These are phyloP conservation scores for Phalloptychus januarius DNA, from an alignment of 2,797 vertebrate species.

Conservation along the genomic window DNA sequence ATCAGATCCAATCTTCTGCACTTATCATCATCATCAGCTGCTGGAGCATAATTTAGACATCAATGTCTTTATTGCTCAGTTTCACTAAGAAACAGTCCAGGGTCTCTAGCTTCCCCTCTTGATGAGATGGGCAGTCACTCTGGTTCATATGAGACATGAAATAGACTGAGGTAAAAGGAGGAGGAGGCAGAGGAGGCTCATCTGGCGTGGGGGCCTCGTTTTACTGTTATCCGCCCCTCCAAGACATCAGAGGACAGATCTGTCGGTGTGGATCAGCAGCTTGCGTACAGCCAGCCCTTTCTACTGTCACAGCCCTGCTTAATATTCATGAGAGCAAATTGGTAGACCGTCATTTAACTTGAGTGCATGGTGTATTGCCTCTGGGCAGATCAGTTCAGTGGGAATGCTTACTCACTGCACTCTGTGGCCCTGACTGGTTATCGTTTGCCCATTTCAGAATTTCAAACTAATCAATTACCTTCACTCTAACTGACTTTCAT, in stretches of 20 bases:
- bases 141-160: conserved; percentile 80
- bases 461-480: conserved; percentile 23
- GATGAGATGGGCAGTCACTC: conserved; percentile 77
- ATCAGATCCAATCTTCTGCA: conserved; percentile 69
- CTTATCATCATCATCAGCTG: conserved; percentile 66
- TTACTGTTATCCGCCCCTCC: conserved; percentile 65
- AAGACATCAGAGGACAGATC: conserved; percentile 83
- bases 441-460: conserved; percentile 40
- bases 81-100: conserved; percentile 64
- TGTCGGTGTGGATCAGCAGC: conserved; percentile 81
- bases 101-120: conserved; percentile 65
- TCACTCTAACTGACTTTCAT: conserved; percentile 33
- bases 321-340: conserved; percentile 95
- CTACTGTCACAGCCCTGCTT: conserved; percentile 82
- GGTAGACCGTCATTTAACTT: conserved; percentile 88
- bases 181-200: conserved; percentile 59
- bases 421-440: conserved; percentile 34
- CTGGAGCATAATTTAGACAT: conserved; percentile 79
- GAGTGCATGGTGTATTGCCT: conserved; percentile 82
- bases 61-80: conserved; percentile 69
- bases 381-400: conserved; percentile 77
- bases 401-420: conserved; percentile 77
- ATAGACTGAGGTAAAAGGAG: conserved; percentile 44
- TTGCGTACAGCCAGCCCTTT: conserved; percentile 71
- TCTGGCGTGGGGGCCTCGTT: conserved; percentile 61